Conservation (phyloP, 2,888 invertebrate species). For the Ferrisia virgata region DNA sequence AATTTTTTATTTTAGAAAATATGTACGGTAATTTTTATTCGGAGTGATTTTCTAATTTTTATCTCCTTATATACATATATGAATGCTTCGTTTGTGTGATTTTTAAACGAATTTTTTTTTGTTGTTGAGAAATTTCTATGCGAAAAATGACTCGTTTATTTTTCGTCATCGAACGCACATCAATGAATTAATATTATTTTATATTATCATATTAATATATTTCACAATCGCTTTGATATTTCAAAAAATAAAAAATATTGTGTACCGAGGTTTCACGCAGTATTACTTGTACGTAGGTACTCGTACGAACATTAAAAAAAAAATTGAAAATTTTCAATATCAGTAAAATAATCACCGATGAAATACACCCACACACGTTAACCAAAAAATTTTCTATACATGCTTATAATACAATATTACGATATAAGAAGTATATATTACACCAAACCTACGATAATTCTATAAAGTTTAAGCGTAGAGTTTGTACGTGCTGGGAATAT, state of each 20-base stretch:
- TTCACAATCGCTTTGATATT: background rate
- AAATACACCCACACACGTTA: background rate
- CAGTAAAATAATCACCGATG: background rate
- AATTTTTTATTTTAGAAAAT: background rate
- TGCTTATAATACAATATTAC: too few species aligned
- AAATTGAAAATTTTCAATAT: background rate
- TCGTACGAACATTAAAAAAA: background rate
- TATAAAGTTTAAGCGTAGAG: background rate
- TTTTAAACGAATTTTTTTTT: background rate
- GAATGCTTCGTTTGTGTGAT: conserved; percentile 11
- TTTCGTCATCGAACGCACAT: background rate
- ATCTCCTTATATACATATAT: background rate
- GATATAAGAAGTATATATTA: background rate
- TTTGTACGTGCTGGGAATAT: background rate
- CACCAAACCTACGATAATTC: background rate
- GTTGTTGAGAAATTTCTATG: background rate
- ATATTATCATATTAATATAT: background rate
- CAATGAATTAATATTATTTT: background rate
- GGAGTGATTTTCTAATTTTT: background rate
- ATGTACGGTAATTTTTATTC: background rate
- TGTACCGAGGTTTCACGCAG: background rate
- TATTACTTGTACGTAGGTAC: too few species aligned
- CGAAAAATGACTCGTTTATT: background rate
- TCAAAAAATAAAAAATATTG: background rate
- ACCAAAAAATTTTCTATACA: background rate